Evolutionary conservation across 1,140 invertebrate genomes (phyloP), one percentile per base, ranked within the genome.

Genomic region (Hypothenemus hampei): DNA sequence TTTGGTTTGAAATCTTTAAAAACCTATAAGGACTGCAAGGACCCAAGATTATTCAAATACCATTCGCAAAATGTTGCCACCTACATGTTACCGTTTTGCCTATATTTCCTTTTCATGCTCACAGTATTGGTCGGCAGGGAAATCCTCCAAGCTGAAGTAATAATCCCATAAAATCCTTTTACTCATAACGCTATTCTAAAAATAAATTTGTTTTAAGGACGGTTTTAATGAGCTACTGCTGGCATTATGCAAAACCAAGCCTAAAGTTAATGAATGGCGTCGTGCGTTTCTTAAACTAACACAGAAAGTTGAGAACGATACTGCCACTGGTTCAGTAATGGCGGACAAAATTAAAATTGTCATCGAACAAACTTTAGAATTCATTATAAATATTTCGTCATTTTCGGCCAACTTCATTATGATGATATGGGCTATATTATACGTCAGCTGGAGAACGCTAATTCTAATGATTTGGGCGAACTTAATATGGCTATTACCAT

Each of bases 401-500:
- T 29, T 57, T 20, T 20, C 19, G 8, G 45, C 36, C 18, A 57
- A 57, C 24, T 57, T 57, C 26, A 35, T 35, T 8, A 57, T 57
- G 45, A 49, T 57, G 54, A 46, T 55, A 0, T 57, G 55, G 55
- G 44, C 47, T 5, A 57, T 57, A 15, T 15, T 20, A 1, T 57
- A 45, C 20, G 47, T 51, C 3, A 22, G 46, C 19, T 50, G 47
- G 47, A 50, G 19, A 33, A 40, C 26, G 3, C 22, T 57, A 3
- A 39, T 57, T 31, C 29, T 57, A 10, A 15, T 57, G 10, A 26
- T 44, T 4, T 57, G 55, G 55, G 55, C 55, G 20, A 57, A 51
- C 22, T 11, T 57, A 0, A 37, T 57, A 8, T 57, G 55, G 55
- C 29, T 57, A 3, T 7, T 51, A 5, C 55, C 55, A 2, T 41